phyloP scores from a whole-genome alignment of 2,888 invertebrate species.

The Limnephilus lunatus region DNA sequence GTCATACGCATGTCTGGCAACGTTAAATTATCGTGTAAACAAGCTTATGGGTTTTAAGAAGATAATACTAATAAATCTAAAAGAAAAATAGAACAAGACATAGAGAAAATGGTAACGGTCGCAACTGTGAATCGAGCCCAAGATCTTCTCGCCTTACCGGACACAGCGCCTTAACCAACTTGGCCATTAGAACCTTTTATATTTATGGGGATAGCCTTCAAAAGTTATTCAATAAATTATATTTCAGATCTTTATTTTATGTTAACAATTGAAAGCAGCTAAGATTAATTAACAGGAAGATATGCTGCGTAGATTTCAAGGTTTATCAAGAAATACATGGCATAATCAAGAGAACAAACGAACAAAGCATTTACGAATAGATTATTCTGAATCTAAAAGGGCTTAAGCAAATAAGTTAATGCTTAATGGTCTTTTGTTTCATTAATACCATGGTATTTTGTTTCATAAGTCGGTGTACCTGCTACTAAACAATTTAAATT shows the following conservation, averaged over 20 bases:
- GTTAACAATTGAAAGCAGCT: neutral
- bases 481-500: constrained; percentile 25
- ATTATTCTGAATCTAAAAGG: neutral
- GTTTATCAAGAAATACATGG: neutral
- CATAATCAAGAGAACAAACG: neutral
- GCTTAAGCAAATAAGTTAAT: neutral
- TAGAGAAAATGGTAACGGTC: no score
- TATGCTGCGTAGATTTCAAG: neutral
- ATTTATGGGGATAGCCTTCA: no score
- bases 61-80: no score
- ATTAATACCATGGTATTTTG: no score
- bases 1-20: no score
- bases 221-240: no score
- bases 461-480: neutral
- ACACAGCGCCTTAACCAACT: no score
- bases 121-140: no score
- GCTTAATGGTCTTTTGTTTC: neutral
- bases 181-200: no score
- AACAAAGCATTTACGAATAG: neutral
- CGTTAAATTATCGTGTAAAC: no score
- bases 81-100: neutral
- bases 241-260: neutral
- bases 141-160: no score
- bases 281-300: neutral
- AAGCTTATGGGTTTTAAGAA: no score